phyloP scores from a whole-genome alignment of 2,797 vertebrate genomes.

The Sarcoramphus papa region DNA sequence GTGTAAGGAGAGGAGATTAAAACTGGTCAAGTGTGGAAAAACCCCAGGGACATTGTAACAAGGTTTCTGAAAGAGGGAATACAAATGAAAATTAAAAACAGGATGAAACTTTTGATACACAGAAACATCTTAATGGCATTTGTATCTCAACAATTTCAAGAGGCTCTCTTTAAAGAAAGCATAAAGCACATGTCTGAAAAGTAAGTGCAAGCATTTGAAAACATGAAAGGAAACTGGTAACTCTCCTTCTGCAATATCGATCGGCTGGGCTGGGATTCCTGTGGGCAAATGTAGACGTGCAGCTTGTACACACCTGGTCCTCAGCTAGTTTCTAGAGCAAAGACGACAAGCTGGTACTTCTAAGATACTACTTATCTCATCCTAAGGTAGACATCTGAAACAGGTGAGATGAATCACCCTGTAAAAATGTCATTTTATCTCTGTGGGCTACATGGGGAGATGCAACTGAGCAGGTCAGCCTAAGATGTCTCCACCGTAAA shows the following conservation, averaged over 20 bases:
- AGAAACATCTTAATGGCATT: background rate
- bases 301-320: background rate
- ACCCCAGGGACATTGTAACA: background rate
- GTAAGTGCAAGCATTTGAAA: background rate
- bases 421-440: background rate
- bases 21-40: background rate
- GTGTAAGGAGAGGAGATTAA: background rate
- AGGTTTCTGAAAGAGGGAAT: background rate
- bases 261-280: background rate
- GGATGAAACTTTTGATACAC: background rate
- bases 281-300: background rate
- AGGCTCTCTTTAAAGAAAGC: background rate
- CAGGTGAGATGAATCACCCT: background rate
- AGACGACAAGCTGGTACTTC: background rate
- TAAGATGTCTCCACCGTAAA: background rate
- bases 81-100: background rate
- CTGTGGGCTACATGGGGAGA: accelerated
- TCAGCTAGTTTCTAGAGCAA: background rate
- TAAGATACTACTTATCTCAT: background rate
- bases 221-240: background rate
- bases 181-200: background rate
- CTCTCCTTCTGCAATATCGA: background rate
- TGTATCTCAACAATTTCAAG: background rate
- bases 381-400: background rate
- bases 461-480: background rate